Percentiles rank a stretch among this genome's conserved stretches.
Conservation (phyloP, 1,140 invertebrate species). For the Papilio machaon region DNA sequence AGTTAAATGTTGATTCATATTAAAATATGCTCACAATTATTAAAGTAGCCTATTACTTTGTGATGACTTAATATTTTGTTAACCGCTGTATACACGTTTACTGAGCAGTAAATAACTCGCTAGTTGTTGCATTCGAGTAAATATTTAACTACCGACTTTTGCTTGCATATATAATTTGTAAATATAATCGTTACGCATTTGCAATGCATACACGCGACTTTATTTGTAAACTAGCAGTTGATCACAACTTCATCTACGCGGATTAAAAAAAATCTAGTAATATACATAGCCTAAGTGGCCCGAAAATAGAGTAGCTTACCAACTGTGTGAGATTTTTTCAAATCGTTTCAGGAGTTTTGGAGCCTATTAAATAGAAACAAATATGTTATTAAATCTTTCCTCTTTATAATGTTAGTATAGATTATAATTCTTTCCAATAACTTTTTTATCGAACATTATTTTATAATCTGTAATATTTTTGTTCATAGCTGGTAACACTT, state of each 20-base stretch:
- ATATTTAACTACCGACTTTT: constrained; percentile 3
- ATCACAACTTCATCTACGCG: too few species aligned
- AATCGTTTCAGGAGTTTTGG: too few species aligned
- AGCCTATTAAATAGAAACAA: too few species aligned
- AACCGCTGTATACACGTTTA: neutral
- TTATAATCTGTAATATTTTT: neutral
- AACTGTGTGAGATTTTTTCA: too few species aligned
- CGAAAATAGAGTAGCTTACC: too few species aligned
- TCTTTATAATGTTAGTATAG: too few species aligned
- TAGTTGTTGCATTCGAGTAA: neutral
- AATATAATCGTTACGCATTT: neutral
- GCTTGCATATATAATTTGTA: constrained; percentile 3
- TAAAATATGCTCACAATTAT: neutral
- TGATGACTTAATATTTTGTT: constrained; percentile 16
- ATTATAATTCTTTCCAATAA: neutral
- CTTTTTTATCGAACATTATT: neutral
- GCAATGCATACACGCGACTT: neutral
- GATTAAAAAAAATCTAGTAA: too few species aligned
- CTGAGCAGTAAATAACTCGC: neutral
- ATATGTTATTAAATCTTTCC: too few species aligned
- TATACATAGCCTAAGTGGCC: too few species aligned
- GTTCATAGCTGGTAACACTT: neutral
- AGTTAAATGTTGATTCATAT: neutral
- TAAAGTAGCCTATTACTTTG: constrained; percentile 5
- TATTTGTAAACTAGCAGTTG: too few species aligned